Evolutionary conservation across 2,797 vertebrate genomes (phyloP), one percentile per base, ranked within the genome.

Genomic region (Cirrhinus mrigala): DNA sequence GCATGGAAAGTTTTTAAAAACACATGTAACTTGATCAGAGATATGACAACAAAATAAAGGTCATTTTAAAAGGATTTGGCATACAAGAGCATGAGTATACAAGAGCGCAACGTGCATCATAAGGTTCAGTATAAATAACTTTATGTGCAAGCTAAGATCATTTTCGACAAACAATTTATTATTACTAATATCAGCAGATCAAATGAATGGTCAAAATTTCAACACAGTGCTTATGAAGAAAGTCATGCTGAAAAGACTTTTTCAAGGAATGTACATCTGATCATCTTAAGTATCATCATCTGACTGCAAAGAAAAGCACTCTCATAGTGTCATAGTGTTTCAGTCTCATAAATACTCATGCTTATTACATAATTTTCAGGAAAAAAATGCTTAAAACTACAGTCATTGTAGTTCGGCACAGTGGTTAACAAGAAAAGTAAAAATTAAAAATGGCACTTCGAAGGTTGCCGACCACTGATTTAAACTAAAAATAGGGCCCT

Each of bases 1-100:
- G 44, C 69, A 24, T 85, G 75, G 66, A 79, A 70, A n/a, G 12
- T 16, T 83, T 84, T 60, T 48, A 58, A 60, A 84, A 52, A 79
- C 70, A 64, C 75, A 46, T 84, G 75, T 84, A 71, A 84, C 75
- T 29, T 84, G 83, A 84, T 84, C 62, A 84, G 74, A 78, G 37
- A 48, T 58, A 46, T 54, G 73, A 69, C 33, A 78, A 79, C 74
- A 79, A 79, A 84, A 70, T 79, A 60, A 84, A 84, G 66, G 52
- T 24, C 40, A 78, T 60, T 62, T 70, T 37, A 68, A 48, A 84
- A 58, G 37, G 52, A 46, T 60, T 29, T 79, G 74, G 24, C 50
- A n/a, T 18, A 71, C 37, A 69, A 60, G 40, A 82, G 37, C 22
- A 70, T 58, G 40, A 46, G 12, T 71, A 9, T 48, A n/a, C 54